Evolutionary conservation across 2,888 invertebrate species (phyloP), one percentile per base, ranked within the genome.

Genomic region (Sinodicranocentrus sp.): DNA sequence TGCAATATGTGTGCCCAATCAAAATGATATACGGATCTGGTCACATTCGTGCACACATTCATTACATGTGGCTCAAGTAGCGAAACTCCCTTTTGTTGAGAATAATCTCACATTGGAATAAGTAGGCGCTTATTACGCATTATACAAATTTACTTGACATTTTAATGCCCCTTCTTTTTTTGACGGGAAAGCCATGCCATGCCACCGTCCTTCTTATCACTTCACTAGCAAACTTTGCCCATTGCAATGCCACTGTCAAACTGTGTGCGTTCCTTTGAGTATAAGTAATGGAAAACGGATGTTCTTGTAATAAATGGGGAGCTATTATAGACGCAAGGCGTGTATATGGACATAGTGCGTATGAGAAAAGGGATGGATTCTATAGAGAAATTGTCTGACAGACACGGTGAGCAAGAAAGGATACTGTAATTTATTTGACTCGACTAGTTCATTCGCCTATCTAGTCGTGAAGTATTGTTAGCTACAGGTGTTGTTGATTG

Each of bases 71-170:
- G 52, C 33, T 39, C 21, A 17, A 33, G 75, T 67, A 54, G 67
- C 67, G 5, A 75, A 63, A 75, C 48, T 73, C 28, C n/a, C 48
- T 63, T 59, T 52, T 52, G 76, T 76, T 67, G 52, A 67, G 54
- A 23, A 65, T 67, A 65, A 65, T 44, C 44, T 68, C 67, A 28
- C 15, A 26, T 61, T n/a, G 61, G 33, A 61, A 61, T 61, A 61
- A 61, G 61, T 61, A 65, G 48, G 15, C 71, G 63, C 78, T 78
- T 71, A 78, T 44, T 78, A 71, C 48, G 71, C 70, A 78, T 80
- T 80, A 80, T 73, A 80, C 80, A 80, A 80, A 80, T 80, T 80
- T 80, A 73, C 72, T 80, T 80, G 80, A 73, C 80, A 73, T 80
- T 80, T 80, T 80, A 80, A 80, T 80, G 80, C 80, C 63, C 73